A percentile compares a stretch with the other conserved stretches of the same genome.
These are phyloP conservation scores for Drosophila eugracilis DNA, from an alignment of 1,140 invertebrate genomes.

Conservation along the genomic window DNA sequence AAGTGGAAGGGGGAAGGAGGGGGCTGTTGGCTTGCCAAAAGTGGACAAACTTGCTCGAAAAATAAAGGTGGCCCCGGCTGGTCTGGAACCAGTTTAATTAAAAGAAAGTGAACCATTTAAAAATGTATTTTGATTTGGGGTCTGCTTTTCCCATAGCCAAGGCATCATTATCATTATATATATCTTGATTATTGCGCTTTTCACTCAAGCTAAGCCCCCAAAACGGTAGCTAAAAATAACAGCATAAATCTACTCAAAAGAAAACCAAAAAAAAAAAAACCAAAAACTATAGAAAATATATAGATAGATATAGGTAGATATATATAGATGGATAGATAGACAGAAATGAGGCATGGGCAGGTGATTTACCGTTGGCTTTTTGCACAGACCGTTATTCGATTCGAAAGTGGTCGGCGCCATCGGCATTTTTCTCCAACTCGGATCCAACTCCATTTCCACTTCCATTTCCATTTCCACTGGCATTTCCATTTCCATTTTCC, in stretches of 20 bases:
- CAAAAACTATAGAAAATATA: constrained; percentile 8
- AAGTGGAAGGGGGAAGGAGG: too few relatives aligned
- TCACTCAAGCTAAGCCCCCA: constrained; percentile 31
- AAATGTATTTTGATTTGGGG: constrained; percentile 54
- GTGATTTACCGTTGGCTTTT: constrained; percentile 71
- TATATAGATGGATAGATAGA: background rate
- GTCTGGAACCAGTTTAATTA: constrained; percentile 75
- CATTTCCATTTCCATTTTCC: constrained; percentile 24
- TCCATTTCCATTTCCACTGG: constrained; percentile 18
- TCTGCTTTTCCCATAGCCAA: constrained; percentile 29
- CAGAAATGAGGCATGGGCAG: constrained; percentile 41
- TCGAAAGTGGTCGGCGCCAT: constrained; percentile 65
- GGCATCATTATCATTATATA: constrained; percentile 54
- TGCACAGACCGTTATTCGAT: constrained; percentile 51
- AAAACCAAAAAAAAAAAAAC: constrained; percentile 1
- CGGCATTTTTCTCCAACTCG: constrained; percentile 33
- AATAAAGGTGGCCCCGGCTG: constrained; percentile 23
- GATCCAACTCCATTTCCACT: constrained; percentile 17
- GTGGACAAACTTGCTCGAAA: constrained; percentile 53
- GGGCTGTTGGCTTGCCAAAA: too few relatives aligned
- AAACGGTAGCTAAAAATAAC: constrained; percentile 38
- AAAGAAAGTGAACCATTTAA: constrained; percentile 80
- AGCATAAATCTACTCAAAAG: too few relatives aligned
- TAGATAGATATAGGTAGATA: background rate
- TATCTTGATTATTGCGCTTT: constrained; percentile 56